Conservation (phyloP, 2,888 invertebrate species). For the Morpho achilles region DNA sequence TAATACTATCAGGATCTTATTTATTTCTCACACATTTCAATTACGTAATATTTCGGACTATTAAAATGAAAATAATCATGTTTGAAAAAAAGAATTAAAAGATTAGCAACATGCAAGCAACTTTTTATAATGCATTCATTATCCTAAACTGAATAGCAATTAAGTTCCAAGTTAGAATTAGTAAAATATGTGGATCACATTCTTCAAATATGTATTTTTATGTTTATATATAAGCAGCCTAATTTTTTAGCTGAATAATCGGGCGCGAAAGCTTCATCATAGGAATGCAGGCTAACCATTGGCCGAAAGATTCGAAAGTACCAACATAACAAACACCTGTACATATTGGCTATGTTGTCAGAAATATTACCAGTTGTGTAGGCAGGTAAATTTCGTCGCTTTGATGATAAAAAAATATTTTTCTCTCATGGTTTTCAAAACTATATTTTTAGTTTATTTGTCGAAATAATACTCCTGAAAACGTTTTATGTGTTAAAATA, state of each 20-base stretch:
- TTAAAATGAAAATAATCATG: not conserved
- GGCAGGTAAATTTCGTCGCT: conserved; percentile 73
- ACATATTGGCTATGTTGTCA: conserved; percentile 72
- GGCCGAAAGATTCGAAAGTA: conserved; percentile 52
- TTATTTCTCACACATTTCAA: not conserved
- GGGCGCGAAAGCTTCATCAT: conserved; percentile 71
- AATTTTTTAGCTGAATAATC: conserved; percentile 57
- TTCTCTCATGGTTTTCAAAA: conserved; percentile 58
- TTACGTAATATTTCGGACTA: conserved; percentile 4
- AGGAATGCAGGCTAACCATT: conserved; percentile 48
- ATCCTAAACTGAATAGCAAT: too few relatives aligned
- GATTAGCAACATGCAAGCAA: too few relatives aligned
- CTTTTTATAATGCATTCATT: too few relatives aligned
- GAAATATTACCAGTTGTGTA: conserved; percentile 73
- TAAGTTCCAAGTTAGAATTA: not conserved
- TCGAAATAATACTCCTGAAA: conserved; percentile 44
- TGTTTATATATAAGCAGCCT: conserved; percentile 35
- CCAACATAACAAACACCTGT: conserved; percentile 56
- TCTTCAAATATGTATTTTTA: not conserved
- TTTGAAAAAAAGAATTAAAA: too few relatives aligned
- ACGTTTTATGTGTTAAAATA: conserved; percentile 39
- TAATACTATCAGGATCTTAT: too few relatives aligned
- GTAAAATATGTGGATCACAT: not conserved
- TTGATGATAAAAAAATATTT: conserved; percentile 61
- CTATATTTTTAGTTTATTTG: conserved; percentile 48